Conservation (phyloP, 2,113 vertebrate genomes). For the Coptodon rendalli region DNA sequence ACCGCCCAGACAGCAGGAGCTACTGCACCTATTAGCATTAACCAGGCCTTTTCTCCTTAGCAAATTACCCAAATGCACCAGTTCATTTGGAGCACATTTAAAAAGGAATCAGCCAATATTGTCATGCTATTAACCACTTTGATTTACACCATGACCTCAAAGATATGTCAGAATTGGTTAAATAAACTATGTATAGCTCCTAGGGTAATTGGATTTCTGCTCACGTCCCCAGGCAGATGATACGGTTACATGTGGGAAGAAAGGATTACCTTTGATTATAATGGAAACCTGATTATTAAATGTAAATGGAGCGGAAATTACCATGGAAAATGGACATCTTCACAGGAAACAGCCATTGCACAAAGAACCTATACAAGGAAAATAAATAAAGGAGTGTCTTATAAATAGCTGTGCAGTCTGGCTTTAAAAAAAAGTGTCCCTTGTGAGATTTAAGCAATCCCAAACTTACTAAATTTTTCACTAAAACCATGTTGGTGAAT, state of each 20-base stretch:
- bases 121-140: conserved; percentile 31
- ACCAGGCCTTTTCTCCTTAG: not conserved
- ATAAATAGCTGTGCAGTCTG: not conserved
- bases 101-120: conserved; percentile 32
- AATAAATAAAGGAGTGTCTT: not conserved
- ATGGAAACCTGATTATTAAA: conserved; percentile 32
- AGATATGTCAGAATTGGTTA: conserved; percentile 41
- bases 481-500: not conserved
- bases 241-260: conserved; percentile 1
- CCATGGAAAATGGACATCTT: not conserved
- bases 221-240: conserved; percentile 12
- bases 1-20: not conserved
- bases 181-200: not conserved
- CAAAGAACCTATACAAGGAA: not conserved
- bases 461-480: not conserved
- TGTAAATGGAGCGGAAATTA: not conserved
- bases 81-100: conserved; percentile 43
- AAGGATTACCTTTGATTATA: conserved; percentile 4
- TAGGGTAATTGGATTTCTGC: not conserved
- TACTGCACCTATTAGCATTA: not conserved
- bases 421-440: not conserved
- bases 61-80: not conserved
- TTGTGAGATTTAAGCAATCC: not conserved
- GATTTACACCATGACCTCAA: conserved; percentile 30
- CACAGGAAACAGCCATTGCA: not conserved